Evolutionary conservation across 2,797 vertebrate genomes (phyloP).

Genomic region (Notoglanidium macrostoma): DNA sequence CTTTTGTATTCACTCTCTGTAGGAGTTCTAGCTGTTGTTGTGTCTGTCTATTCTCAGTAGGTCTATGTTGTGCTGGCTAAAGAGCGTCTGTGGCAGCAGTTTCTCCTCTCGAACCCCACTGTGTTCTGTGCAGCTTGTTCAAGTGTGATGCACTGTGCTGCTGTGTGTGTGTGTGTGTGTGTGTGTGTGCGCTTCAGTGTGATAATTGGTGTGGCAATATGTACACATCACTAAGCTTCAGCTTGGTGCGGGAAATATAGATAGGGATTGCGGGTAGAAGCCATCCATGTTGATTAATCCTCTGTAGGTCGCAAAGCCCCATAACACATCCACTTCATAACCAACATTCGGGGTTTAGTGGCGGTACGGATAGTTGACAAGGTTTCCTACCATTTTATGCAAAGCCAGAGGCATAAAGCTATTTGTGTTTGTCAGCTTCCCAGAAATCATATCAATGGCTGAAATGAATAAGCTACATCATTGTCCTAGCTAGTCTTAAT

Average conservation of each 20-base stretch:
- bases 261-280: constrained; percentile 3
- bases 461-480: not conserved
- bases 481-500: no score
- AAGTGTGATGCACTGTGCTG: constrained; percentile 5
- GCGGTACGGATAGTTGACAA: not conserved
- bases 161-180: constrained; percentile 31
- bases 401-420: not conserved
- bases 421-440: not conserved
- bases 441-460: not conserved
- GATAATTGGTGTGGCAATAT: not conserved
- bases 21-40: constrained; percentile 23
- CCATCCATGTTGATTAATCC: constrained; percentile 33
- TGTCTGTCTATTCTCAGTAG: constrained; percentile 36
- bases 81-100: constrained; percentile 38
- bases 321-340: constrained; percentile 17
- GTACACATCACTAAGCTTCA: constrained; percentile 27
- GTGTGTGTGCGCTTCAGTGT: constrained; percentile 20
- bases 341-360: not conserved
- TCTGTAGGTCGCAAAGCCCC: constrained; percentile 35
- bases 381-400: not conserved
- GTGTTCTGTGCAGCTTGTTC: constrained; percentile 31
- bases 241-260: constrained; percentile 9
- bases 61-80: constrained; percentile 25
- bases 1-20: constrained; percentile 18
- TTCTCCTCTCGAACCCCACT: constrained; percentile 36